Percentiles rank a stretch among this genome's conserved stretches.
phyloP scores from a whole-genome alignment of 2,888 invertebrate species.

The Timema cristinae region DNA sequence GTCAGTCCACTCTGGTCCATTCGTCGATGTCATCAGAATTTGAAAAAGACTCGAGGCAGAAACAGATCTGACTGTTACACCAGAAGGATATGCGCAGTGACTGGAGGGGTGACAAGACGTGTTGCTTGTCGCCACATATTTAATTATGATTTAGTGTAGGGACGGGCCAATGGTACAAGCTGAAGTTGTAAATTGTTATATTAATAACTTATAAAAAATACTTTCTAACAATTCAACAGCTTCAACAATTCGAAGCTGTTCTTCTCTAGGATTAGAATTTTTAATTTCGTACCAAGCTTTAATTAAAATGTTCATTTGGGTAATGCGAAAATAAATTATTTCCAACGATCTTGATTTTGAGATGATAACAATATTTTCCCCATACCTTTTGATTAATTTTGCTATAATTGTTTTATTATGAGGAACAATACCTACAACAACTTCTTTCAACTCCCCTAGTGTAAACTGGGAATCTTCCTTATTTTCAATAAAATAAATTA shows the following conservation, averaged over 20 bases:
- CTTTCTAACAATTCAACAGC: constrained; percentile 36
- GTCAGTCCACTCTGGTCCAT: no score
- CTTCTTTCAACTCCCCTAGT: constrained; percentile 39
- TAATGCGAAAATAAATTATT: constrained; percentile 9
- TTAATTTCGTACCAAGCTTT: constrained; percentile 41
- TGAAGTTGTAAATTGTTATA: no score
- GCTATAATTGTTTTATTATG: constrained; percentile 39
- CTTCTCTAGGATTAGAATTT: constrained; percentile 37
- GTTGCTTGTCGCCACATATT: no score
- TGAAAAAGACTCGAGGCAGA: no score
- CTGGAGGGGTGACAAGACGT: no score
- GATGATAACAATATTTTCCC: neutral
- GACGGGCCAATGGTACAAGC: no score
- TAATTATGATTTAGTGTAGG: no score
- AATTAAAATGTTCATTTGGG: constrained; percentile 39
- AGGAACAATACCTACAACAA: constrained; percentile 38
- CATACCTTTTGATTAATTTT: neutral
- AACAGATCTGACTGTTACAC: no score
- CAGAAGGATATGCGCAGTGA: no score
- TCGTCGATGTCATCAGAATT: no score
- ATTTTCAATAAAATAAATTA: constrained; percentile 42
- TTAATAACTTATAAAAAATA: no score
- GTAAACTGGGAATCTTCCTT: constrained; percentile 43
- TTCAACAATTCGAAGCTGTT: constrained; percentile 40
- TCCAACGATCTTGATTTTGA: neutral